Conservation (phyloP, 2,113 vertebrate species). For the Nibea coibor region DNA sequence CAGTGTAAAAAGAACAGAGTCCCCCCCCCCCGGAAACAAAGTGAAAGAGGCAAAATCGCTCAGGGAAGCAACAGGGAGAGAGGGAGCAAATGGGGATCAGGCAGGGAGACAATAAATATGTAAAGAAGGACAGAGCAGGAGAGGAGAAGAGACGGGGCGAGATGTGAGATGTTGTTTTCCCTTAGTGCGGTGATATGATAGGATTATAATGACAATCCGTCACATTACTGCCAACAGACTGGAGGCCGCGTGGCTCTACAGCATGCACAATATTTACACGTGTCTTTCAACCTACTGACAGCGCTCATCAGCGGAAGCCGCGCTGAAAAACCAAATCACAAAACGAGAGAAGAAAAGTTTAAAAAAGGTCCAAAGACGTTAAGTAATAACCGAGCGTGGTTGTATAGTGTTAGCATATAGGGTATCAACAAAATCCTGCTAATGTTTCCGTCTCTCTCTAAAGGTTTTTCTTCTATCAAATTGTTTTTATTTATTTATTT, state of each 20-base stretch:
- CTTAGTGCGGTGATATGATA: slow-evolving; percentile 11
- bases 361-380: not conserved
- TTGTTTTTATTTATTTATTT: not conserved
- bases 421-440: not conserved
- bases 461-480: not conserved
- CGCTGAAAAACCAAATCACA: not conserved
- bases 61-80: not conserved
- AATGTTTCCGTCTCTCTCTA: not conserved
- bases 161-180: not conserved
- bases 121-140: not conserved
- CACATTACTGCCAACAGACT: slow-evolving; percentile 25
- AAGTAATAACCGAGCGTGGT: not conserved
- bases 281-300: not conserved
- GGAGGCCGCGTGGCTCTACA: slow-evolving; percentile 1
- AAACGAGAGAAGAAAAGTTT: not conserved
- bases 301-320: not conserved
- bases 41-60: slow-evolving; percentile 12
- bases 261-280: not conserved
- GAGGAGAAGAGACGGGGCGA: not conserved
- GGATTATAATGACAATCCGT: slow-evolving; percentile 28
- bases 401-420: not conserved
- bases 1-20: slow-evolving; percentile 45
- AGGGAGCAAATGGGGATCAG: slow-evolving; percentile 14
- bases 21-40: slow-evolving; percentile 13
- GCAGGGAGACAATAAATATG: slow-evolving; percentile 20